Conservation (phyloP, 2,113 vertebrate genomes). For the Nesogale talazaci region DNA sequence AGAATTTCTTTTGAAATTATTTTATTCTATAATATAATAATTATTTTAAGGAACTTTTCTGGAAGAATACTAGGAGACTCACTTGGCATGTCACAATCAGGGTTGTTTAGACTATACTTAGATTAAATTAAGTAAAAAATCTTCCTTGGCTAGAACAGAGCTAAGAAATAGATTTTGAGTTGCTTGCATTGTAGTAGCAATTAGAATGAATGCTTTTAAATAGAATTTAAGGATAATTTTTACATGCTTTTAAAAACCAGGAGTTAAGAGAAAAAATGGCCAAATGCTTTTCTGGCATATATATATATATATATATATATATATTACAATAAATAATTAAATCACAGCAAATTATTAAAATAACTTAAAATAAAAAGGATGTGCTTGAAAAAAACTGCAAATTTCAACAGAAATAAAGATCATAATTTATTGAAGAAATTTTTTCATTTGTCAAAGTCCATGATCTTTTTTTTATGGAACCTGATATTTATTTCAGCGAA, state of each 20-base stretch:
- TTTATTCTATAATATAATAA: conserved; percentile 20
- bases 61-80: not conserved
- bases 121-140: not conserved
- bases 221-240: not conserved
- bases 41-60: not conserved
- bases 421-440: not conserved
- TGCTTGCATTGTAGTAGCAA: no score
- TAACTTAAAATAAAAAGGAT: not conserved
- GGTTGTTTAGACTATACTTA: not conserved
- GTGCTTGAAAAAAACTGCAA: not conserved
- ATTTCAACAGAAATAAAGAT: conserved; percentile 12
- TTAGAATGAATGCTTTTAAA: no score
- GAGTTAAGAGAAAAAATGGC: not conserved
- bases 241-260: not conserved
- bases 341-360: not conserved
- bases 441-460: conserved; percentile 31
- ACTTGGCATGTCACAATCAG: not conserved
- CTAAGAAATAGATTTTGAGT: not conserved
- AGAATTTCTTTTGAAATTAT: no score
- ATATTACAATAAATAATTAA: no score
- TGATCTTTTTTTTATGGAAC: not conserved
- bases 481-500: not conserved
- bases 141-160: not conserved
- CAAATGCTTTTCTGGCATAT: no score
- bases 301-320: no score